Conservation (phyloP, 2,113 vertebrate species). For the Strix uralensis region DNA sequence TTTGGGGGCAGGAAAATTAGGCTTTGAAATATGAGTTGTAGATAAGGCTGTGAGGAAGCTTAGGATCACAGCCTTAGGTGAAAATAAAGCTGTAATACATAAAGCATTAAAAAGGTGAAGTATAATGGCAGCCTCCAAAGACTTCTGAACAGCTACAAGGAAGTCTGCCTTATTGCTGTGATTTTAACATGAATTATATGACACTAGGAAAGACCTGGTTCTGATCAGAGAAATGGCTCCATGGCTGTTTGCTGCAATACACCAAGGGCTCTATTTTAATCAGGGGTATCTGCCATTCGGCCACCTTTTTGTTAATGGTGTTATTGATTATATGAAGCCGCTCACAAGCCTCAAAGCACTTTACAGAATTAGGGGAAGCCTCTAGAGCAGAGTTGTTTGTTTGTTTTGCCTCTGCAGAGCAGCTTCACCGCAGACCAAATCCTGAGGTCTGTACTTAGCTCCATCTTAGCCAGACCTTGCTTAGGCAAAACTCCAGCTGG, state of each 20-base stretch:
- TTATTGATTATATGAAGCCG: background rate
- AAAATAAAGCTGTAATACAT: conserved; percentile 67
- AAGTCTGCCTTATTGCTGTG: conserved; percentile 51
- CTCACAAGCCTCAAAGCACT: conserved; percentile 25
- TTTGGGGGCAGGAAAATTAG: conserved; percentile 62
- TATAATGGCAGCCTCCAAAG: conserved; percentile 51
- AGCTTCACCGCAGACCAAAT: background rate
- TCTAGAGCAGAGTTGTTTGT: conserved; percentile 22
- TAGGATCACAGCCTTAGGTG: conserved; percentile 65
- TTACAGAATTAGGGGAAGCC: conserved; percentile 45
- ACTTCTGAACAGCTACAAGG: conserved; percentile 53
- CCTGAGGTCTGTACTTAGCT: background rate
- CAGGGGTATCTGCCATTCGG: conserved; percentile 10
- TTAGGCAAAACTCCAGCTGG: background rate
- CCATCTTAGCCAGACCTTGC: background rate
- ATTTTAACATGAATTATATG: conserved; percentile 53
- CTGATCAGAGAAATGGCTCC: background rate
- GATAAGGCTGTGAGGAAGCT: conserved; percentile 55
- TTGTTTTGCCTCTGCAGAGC: background rate
- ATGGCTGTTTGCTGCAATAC: conserved; percentile 4
- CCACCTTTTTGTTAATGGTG: conserved; percentile 47
- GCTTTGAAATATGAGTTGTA: conserved; percentile 66
- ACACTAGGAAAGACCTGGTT: conserved; percentile 5
- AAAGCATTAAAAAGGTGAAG: conserved; percentile 65
- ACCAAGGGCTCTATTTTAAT: conserved; percentile 26